phyloP scores from a whole-genome alignment of 1,140 invertebrate genomes.

The Pseudomyrmex gracilis region DNA sequence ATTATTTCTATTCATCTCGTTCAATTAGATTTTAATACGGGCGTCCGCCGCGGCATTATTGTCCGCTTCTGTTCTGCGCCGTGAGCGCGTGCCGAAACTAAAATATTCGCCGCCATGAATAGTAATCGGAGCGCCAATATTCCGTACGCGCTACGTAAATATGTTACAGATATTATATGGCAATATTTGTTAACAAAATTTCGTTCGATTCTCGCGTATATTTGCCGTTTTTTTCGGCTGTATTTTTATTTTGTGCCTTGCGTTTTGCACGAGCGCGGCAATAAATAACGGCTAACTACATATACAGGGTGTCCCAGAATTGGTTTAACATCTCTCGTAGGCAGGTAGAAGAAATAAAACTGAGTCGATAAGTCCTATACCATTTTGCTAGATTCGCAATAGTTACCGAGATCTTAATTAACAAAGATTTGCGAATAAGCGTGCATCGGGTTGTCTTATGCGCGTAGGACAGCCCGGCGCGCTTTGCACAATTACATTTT shows the following conservation, averaged over 20 bases:
- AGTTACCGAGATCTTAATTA: too few relatives aligned
- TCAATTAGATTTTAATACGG: conserved; percentile 50
- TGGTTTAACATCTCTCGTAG: too few relatives aligned
- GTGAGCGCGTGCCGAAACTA: conserved; percentile 32
- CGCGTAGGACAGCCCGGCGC: too few relatives aligned
- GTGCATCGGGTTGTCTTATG: too few relatives aligned
- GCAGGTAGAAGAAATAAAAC: too few relatives aligned
- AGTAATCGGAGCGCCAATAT: conserved; percentile 48
- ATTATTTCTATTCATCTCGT: conserved; percentile 52
- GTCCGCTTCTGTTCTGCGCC: conserved; percentile 4
- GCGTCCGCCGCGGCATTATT: conserved; percentile 20
- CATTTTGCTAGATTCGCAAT: too few relatives aligned
- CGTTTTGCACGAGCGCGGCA: conserved; percentile 9
- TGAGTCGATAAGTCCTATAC: too few relatives aligned
- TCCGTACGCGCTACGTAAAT: conserved; percentile 43
- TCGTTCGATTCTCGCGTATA: conserved; percentile 25
- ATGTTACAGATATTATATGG: conserved; percentile 50
- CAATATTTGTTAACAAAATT: conserved; percentile 59
- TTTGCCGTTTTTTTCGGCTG: conserved; percentile 19
- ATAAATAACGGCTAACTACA: conserved; percentile 55
- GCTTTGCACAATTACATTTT: too few relatives aligned
- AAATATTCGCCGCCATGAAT: conserved; percentile 59
- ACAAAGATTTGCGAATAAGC: too few relatives aligned
- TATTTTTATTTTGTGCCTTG: neutral
- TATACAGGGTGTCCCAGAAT: too few relatives aligned